A percentile compares a stretch with the other conserved stretches of the same genome.
Conservation (phyloP, 2,113 vertebrate species). For the Mustela lutreola region DNA sequence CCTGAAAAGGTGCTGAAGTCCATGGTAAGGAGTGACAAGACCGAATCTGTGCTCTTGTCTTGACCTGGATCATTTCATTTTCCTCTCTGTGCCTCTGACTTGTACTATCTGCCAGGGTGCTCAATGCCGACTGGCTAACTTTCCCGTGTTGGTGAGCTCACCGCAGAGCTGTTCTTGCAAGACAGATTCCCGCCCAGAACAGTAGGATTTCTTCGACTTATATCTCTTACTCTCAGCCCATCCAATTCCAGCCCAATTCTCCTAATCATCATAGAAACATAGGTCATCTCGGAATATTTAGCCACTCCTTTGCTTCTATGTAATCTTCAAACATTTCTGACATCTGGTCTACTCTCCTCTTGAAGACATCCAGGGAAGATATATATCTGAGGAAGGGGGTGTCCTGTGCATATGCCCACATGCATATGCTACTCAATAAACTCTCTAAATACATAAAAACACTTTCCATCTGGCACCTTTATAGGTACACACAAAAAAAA, state of each 20-base stretch:
- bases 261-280: not conserved
- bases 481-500: not conserved
- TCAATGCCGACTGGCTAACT: not conserved
- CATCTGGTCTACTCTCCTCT: not conserved
- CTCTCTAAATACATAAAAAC: not conserved
- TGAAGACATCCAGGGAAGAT: constrained; percentile 11
- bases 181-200: not conserved
- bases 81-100: not conserved
- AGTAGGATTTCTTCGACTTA: not conserved
- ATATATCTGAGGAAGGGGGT: not conserved
- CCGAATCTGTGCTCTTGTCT: not conserved
- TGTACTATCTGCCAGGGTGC: too few relatives aligned
- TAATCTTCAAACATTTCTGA: constrained; percentile 33
- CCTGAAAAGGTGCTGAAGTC: not conserved
- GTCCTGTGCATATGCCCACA: not conserved
- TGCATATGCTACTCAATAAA: not conserved
- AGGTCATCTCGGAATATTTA: not conserved
- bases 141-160: not conserved
- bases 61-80: not conserved
- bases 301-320: not conserved
- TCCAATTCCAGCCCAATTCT: constrained; percentile 17
- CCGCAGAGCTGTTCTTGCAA: not conserved
- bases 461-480: not conserved
- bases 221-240: not conserved
- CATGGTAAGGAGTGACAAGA: not conserved